Evolutionary conservation across 2,888 invertebrate genomes (phyloP).

Genomic region (Nezara viridula): DNA sequence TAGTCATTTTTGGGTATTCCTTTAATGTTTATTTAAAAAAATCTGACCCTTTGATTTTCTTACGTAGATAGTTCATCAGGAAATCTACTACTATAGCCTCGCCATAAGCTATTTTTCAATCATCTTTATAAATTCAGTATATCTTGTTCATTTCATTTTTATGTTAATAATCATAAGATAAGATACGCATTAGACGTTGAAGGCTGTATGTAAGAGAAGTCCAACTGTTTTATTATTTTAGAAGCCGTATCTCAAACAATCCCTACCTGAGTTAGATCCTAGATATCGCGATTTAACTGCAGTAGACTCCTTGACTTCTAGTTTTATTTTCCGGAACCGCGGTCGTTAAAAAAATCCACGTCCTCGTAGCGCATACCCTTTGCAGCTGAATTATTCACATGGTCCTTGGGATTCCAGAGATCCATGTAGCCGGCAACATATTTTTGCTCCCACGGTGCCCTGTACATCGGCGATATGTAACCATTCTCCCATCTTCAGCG

Average conservation of each 20-base stretch:
- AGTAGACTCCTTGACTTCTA: neutral
- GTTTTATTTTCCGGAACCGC: neutral
- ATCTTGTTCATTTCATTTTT: too few relatives aligned
- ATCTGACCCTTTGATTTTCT: too few relatives aligned
- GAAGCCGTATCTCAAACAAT: neutral
- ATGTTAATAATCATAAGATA: too few relatives aligned
- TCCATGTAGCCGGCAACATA: neutral
- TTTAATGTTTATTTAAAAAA: too few relatives aligned
- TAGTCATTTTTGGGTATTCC: too few relatives aligned
- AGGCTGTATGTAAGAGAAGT: neutral
- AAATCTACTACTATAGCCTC: too few relatives aligned
- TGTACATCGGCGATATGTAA: neutral
- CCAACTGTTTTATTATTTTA: neutral
- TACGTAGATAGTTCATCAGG: too few relatives aligned
- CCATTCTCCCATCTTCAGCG: neutral
- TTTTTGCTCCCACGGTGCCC: constrained; percentile 10
- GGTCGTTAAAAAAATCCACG: constrained; percentile 27
- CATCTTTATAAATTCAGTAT: too few relatives aligned
- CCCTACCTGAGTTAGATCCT: neutral
- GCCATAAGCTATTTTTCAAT: too few relatives aligned
- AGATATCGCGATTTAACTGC: constrained; percentile 10
- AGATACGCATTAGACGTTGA: too few relatives aligned
- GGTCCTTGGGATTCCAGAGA: neutral
- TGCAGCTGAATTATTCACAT: constrained; percentile 42
- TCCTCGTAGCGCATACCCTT: neutral